These are phyloP conservation scores for Sympetrum striolatum DNA, from an alignment of 2,888 invertebrate species.

Conservation along the genomic window DNA sequence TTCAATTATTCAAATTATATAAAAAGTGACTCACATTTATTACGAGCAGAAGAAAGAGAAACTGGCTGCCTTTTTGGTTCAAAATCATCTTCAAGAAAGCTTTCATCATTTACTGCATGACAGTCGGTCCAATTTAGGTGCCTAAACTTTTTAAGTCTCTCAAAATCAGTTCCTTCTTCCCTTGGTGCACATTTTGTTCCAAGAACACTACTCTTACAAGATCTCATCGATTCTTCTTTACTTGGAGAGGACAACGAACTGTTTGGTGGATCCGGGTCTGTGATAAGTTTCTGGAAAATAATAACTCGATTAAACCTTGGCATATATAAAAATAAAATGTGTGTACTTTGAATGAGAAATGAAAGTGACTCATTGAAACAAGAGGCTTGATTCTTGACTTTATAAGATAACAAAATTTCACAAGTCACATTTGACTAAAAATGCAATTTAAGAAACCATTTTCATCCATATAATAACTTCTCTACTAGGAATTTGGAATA, in stretches of 20 bases:
- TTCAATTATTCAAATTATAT: neutral
- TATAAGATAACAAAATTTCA: too few relatives aligned
- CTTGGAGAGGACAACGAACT: neutral
- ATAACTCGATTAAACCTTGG: neutral
- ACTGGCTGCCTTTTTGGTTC: neutral
- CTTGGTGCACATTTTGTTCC: neutral
- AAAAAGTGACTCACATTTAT: neutral
- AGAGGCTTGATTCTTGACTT: too few relatives aligned
- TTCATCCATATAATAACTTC: too few relatives aligned
- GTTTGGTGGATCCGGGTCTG: neutral
- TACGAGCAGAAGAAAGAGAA: neutral
- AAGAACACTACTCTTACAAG: neutral
- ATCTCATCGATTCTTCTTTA: neutral
- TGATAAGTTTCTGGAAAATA: neutral
- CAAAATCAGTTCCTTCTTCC: constrained; percentile 27
- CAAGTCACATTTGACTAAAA: too few relatives aligned
- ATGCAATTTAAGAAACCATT: too few relatives aligned
- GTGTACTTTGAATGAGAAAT: too few relatives aligned
- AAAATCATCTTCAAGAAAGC: neutral
- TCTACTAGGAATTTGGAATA: too few relatives aligned
- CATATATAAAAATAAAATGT: neutral
- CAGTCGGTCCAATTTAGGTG: constrained; percentile 48
- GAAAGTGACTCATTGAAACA: too few relatives aligned
- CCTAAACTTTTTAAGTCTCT: constrained; percentile 47
- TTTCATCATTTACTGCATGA: constrained; percentile 37